These are phyloP conservation scores for Enteromius treurensis DNA, from an alignment of 2,797 vertebrate genomes.

Conservation along the genomic window DNA sequence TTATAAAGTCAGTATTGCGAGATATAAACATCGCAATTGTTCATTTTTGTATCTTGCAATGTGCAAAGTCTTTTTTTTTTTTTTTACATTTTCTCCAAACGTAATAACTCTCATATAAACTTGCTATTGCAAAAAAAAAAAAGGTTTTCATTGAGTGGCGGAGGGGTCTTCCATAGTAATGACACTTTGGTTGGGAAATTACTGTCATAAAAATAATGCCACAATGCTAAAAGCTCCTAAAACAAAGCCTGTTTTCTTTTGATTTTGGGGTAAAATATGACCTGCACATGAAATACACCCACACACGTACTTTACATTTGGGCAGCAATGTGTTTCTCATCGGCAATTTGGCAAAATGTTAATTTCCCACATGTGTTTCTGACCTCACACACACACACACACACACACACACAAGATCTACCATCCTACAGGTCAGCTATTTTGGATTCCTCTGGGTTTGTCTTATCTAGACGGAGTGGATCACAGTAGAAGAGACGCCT, in stretches of 20 bases:
- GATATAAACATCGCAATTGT: too few species aligned
- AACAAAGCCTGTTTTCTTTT: neutral
- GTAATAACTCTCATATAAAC: neutral
- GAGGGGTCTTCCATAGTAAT: neutral
- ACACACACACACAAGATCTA: slow-evolving; percentile 26
- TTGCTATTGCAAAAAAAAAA: neutral
- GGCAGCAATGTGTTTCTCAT: slow-evolving; percentile 33
- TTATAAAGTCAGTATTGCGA: too few species aligned
- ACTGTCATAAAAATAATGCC: neutral
- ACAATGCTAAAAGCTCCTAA: neutral
- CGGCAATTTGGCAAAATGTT: slow-evolving; percentile 14
- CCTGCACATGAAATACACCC: slow-evolving; percentile 2
- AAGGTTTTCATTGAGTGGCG: neutral
- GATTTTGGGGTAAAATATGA: slow-evolving; percentile 18
- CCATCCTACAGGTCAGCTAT: slow-evolving; percentile 47
- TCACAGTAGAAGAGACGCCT: slow-evolving; percentile 40
- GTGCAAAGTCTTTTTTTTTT: too few species aligned
- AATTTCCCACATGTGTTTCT: slow-evolving; percentile 24
- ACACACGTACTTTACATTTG: slow-evolving; percentile 7
- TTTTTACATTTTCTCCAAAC: too few species aligned
- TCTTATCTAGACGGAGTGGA: slow-evolving; percentile 58
- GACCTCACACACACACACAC: neutral
- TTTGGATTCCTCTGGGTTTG: slow-evolving; percentile 56
- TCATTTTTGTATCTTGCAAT: too few species aligned
- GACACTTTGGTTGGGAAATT: neutral